Evolutionary conservation across 37 sponge, comb jelly and placozoan genomes (phyloP), one percentile per base, ranked within the genome.

Genomic region (Geodia barretti): DNA sequence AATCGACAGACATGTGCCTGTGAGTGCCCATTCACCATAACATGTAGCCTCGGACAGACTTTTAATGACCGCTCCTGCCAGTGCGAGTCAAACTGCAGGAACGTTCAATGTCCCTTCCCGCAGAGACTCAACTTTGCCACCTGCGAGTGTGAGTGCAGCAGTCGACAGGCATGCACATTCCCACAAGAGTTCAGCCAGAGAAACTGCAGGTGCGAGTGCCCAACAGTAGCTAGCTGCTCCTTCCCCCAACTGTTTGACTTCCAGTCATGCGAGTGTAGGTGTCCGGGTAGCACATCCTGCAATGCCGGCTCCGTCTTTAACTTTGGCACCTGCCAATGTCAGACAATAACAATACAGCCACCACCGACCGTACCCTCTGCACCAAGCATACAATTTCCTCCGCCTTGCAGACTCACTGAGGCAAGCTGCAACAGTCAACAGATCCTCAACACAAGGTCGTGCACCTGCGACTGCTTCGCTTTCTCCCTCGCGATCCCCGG

Each of bases 201-300:
- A 0, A 58, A 17, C 14, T 79, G 80, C 35, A n/a, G n/a, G 14
- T 79, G 79, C 59, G 38, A 25, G 29, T 79, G 83, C 36, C 54
- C 70, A 1, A 39, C 41, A 43, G 41, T 2, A 8, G 32, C 70
- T 11, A 25, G 3, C 30, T 84, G 84, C 29, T 25, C 70, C 21
- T 23, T 2, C 8, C 30, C 54, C 23, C 76, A 84, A 62, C 17
- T 37, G 8, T 76, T 84, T 76, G 61, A 84, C 41, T 17, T 5
- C 31, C 35, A 84, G 2, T 65, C 77, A 7, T 84, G 84, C 39
- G n/a, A 59, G 30, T 84, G 84, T 59, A 14, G 35, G 1, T 84
- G 84, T 38, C 63, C 29, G 0, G 32, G 60, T 1, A 30, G n/a
- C 1, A 71, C 74, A 14, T 25, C 60, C 0, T 78, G 82, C 64